Conservation (phyloP, 1,140 invertebrate species). For the Euglossa dilemma region DNA sequence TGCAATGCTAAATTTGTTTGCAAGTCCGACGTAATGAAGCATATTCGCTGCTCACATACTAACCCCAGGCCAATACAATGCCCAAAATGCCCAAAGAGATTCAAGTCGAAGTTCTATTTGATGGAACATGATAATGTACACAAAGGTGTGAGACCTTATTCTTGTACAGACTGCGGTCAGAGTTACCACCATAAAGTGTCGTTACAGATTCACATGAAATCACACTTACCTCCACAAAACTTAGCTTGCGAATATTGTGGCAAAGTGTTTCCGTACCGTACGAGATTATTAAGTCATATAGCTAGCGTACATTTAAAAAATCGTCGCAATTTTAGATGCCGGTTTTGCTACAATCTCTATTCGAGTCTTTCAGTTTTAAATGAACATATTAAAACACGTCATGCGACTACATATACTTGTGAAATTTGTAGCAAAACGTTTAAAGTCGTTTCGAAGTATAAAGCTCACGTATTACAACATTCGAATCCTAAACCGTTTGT, state of each 20-base stretch:
- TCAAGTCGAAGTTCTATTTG: conserved; percentile 80
- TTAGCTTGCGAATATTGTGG: conserved; percentile 81
- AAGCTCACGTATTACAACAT: conserved; percentile 79
- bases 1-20: conserved; percentile 83
- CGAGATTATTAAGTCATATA: conserved; percentile 79
- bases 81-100: conserved; percentile 81
- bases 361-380: conserved; percentile 79
- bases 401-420: conserved; percentile 79
- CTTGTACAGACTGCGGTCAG: conserved; percentile 78
- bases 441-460: conserved; percentile 79
- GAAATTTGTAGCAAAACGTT: conserved; percentile 80
- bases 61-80: conserved; percentile 80
- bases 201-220: conserved; percentile 80
- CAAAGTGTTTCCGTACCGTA: conserved; percentile 81
- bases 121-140: conserved; percentile 81
- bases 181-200: conserved; percentile 82
- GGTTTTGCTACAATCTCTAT: conserved; percentile 82
- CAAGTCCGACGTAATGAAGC: conserved; percentile 82
- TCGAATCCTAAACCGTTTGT: conserved; percentile 80
- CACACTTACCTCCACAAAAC: conserved; percentile 80
- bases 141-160: conserved; percentile 79
- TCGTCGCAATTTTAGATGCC: conserved; percentile 79
- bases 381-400: conserved; percentile 80
- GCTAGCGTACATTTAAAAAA: conserved; percentile 81
- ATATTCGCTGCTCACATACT: conserved; percentile 80